Evolutionary conservation across 30 jellyfish, hydroid and myxozoan species (phyloP), one percentile per base, ranked within the genome.

Genomic region (Aurelia aurita complex sp. Pacific): DNA sequence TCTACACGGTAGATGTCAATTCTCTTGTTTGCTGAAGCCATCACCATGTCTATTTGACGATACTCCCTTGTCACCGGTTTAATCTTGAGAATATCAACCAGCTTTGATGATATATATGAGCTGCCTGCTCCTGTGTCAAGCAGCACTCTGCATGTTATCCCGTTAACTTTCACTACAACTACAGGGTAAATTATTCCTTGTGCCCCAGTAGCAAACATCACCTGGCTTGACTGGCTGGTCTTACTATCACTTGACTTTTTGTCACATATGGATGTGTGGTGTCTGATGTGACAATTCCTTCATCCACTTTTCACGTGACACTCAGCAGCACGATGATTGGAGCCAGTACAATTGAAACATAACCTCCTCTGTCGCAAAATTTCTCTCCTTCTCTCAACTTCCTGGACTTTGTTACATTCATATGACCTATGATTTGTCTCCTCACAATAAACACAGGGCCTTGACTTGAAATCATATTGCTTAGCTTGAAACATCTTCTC

Each of bases 81-180:
- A 17, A 35, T 36, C 57, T 64, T 60, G 33, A 88, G 40, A 13
- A 71, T 32, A 71, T 88, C 85, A 13, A 74, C 59, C 55, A 88
- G 67, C 73, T n/a, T 80, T 64, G 93, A 59, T n/a, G 97, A 88
- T 12, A 75, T 75, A 64, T 88, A 88, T 16, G 86, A 73, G 89
- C 89, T 72, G 61, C 97, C 97, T 63, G 97, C 92, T 52, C 89
- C 92, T 4, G 92, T 71, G 55, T 88, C 92, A 10, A 80, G 81
- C 57, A 80, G 80, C 3, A 89, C 93, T 68, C 93, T 74, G 93
- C 93, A 88, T 51, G 19, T 75, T 38, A 74, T 69, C 73, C 91
- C 85, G 57, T 80, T 81, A 7, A 88, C 92, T 57, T 53, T 57
- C 38, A 73, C 89, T 8, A 88, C 79, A 8, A 88, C 91, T 12